Conservation (phyloP, 2,888 invertebrate species). For the Sphecodes monilicornis region DNA sequence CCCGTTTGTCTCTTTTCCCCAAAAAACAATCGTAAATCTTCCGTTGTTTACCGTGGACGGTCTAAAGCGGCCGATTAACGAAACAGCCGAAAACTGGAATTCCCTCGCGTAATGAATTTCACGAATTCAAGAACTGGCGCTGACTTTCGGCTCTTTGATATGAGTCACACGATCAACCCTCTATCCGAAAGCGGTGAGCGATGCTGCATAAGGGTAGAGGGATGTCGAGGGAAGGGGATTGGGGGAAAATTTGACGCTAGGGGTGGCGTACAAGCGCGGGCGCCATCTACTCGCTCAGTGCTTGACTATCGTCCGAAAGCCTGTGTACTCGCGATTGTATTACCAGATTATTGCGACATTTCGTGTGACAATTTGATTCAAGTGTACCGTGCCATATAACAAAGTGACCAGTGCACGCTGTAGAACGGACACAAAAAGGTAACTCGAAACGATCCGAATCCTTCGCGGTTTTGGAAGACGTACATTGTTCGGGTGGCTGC, state of each 20-base stretch:
- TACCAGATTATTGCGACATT: slow-evolving; percentile 71
- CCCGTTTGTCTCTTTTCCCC: background rate
- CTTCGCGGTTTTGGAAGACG: background rate
- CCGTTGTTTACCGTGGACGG: background rate
- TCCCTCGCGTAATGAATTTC: slow-evolving; percentile 16
- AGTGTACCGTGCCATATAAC: slow-evolving; percentile 70
- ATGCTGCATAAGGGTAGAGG: slow-evolving; percentile 19
- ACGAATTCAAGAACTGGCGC: slow-evolving; percentile 27
- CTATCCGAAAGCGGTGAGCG: slow-evolving; percentile 42
- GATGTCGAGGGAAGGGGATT: slow-evolving; percentile 25
- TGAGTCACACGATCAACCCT: slow-evolving; percentile 53
- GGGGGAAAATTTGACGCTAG: slow-evolving; percentile 57
- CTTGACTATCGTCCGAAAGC: slow-evolving; percentile 77
- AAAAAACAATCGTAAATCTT: background rate
- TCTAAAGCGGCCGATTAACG: background rate
- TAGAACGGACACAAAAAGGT: slow-evolving; percentile 68
- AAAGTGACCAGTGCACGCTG: slow-evolving; percentile 71
- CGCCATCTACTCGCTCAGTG: slow-evolving; percentile 79
- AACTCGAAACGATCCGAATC: slow-evolving; percentile 40
- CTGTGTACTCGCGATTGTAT: slow-evolving; percentile 70
- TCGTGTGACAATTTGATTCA: slow-evolving; percentile 63
- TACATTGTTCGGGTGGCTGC: slow-evolving; percentile 39
- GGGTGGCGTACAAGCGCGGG: slow-evolving; percentile 69
- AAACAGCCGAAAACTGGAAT: background rate
- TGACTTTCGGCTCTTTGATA: slow-evolving; percentile 43